Conservation (phyloP, 2,113 vertebrate genomes). For the Dromaius novaehollandiae region DNA sequence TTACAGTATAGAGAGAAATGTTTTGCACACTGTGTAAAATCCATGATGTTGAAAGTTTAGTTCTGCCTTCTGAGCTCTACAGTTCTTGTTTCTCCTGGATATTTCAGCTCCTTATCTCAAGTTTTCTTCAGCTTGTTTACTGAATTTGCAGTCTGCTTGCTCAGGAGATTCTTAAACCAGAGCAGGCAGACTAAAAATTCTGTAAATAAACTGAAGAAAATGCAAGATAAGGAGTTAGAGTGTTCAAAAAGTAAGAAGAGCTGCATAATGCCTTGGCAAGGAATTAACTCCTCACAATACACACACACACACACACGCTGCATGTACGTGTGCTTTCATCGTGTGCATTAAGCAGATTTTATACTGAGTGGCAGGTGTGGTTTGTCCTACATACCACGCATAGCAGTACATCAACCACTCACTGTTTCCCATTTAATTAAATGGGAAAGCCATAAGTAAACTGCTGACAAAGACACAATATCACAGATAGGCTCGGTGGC, state of each 20-base stretch:
- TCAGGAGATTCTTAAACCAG: slow-evolving; percentile 63
- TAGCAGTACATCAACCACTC: neutral
- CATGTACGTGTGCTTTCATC: neutral
- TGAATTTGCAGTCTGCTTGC: slow-evolving; percentile 61
- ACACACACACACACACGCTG: neutral
- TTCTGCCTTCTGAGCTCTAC: slow-evolving; percentile 7
- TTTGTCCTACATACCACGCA: slow-evolving; percentile 40
- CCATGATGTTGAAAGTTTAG: neutral
- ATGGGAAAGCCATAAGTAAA: slow-evolving; percentile 38
- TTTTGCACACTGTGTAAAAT: slow-evolving; percentile 20
- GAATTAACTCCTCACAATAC: slow-evolving; percentile 8
- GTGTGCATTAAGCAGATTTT: slow-evolving; percentile 3
- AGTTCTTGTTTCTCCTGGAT: slow-evolving; percentile 45
- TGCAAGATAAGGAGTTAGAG: slow-evolving; percentile 39
- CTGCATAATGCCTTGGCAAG: slow-evolving; percentile 1
- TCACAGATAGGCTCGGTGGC: slow-evolving; percentile 34
- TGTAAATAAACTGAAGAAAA: slow-evolving; percentile 53
- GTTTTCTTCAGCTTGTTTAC: slow-evolving; percentile 61
- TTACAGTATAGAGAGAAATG: neutral
- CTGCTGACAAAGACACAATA: slow-evolving; percentile 45
- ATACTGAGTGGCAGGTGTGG: neutral
- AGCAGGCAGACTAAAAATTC: slow-evolving; percentile 43
- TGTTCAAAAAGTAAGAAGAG: slow-evolving; percentile 36
- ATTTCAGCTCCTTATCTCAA: slow-evolving; percentile 52
- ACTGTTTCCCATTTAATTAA: slow-evolving; percentile 62